Percentiles rank a stretch among this genome's conserved stretches.
Conservation (phyloP, 37 sponge, comb jelly and placozoan genomes). For the Beroe forskalii region DNA sequence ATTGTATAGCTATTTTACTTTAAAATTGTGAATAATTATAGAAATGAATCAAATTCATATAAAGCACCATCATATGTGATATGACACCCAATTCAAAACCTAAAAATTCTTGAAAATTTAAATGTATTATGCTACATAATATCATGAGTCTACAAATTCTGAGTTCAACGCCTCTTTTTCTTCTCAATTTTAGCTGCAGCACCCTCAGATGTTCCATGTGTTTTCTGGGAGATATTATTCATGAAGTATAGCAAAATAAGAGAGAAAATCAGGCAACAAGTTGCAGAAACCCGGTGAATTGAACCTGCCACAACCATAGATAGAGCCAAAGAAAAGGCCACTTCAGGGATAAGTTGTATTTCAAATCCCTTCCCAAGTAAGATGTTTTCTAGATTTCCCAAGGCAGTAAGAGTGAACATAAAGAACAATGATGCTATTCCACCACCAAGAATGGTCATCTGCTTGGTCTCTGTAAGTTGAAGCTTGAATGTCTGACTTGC, state of each 20-base stretch:
- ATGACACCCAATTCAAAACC: too few species aligned
- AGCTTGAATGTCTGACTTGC: constrained; percentile 36
- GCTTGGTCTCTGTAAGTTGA: constrained; percentile 47
- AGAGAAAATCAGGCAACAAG: constrained; percentile 45
- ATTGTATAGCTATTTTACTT: too few species aligned
- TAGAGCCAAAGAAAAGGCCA: constrained; percentile 5
- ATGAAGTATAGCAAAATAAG: constrained; percentile 27
- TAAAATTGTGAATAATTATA: too few species aligned
- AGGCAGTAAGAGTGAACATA: constrained; percentile 43
- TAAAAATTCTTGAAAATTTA: too few species aligned
- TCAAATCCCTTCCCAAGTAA: constrained; percentile 55
- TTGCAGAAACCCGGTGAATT: constrained; percentile 33
- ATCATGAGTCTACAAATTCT: too few species aligned
- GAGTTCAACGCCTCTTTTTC: constrained; percentile 20
- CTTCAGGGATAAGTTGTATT: constrained; percentile 51
- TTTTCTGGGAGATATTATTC: constrained; percentile 33
- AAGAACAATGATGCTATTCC: constrained; percentile 5
- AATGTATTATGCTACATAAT: too few species aligned
- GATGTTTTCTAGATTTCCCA: constrained; percentile 22
- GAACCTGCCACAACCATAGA: constrained; percentile 43
- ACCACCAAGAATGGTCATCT: constrained; percentile 48
- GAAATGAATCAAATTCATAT: too few species aligned
- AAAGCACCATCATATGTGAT: too few species aligned
- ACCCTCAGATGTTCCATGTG: background rate
- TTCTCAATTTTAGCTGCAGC: constrained; percentile 35